Conservation (phyloP, 2,888 invertebrate species). For the Caenorhabditis sp. region DNA sequence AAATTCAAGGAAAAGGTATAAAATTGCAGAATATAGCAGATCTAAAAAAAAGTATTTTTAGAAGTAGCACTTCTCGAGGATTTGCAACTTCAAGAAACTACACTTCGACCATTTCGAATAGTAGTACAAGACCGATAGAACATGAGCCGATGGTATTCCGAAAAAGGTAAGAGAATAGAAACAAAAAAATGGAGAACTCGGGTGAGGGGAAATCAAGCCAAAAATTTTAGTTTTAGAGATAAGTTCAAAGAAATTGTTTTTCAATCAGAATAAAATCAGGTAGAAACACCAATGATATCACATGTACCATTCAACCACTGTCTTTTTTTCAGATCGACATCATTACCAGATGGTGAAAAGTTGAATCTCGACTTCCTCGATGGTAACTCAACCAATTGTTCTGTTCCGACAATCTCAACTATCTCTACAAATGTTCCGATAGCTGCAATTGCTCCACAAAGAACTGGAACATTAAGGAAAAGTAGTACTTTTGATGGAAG, state of each 20-base stretch:
- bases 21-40: not conserved
- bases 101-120: conserved; percentile 28
- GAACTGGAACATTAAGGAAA: not conserved
- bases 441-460: not conserved
- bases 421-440: not conserved
- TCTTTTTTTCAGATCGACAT: conserved; percentile 36
- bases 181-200: too few relatives aligned
- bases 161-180: conserved; percentile 24
- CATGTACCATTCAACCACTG: too few relatives aligned
- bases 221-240: too few relatives aligned
- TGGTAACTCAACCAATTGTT: not conserved
- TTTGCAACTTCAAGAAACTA: conserved; percentile 31
- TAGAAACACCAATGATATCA: too few relatives aligned
- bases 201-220: too few relatives aligned
- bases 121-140: conserved; percentile 23
- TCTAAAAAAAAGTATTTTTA: not conserved
- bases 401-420: conserved; percentile 14
- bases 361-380: conserved; percentile 46
- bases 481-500: not conserved
- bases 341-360: conserved; percentile 60
- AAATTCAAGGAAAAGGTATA: not conserved
- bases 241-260: too few relatives aligned
- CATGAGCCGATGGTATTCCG: conserved; percentile 35
- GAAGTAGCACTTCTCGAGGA: conserved; percentile 21
- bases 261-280: too few relatives aligned